These are phyloP conservation scores for Copsychus sechellarum DNA, from an alignment of 2,113 vertebrate genomes.

Conservation along the genomic window DNA sequence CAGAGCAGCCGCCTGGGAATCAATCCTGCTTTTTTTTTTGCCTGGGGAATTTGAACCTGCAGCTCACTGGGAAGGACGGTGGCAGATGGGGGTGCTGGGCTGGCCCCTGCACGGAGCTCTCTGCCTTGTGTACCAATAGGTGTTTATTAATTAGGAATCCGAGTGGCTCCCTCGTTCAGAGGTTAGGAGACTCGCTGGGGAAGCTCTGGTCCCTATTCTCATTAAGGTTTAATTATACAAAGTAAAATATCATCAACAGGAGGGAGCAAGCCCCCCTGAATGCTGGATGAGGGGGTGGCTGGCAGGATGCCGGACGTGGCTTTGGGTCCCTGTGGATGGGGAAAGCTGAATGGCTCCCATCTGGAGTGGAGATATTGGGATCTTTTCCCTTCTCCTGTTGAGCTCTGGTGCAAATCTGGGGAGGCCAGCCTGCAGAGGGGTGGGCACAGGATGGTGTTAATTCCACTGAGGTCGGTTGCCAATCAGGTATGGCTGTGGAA, in stretches of 20 bases:
- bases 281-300: background rate
- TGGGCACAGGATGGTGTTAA: rapidly evolving
- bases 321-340: background rate
- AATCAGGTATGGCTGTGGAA: background rate
- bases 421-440: background rate
- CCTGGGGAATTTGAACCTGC: background rate
- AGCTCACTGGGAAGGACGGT: rapidly evolving
- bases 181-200: slow-evolving; percentile 33
- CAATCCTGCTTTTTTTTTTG: background rate
- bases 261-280: background rate
- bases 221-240: slow-evolving; percentile 64
- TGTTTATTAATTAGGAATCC: slow-evolving; percentile 53
- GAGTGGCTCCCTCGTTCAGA: slow-evolving; percentile 24
- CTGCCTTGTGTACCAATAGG: slow-evolving; percentile 31
- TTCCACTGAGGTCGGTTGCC: rapidly evolving
- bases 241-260: slow-evolving; percentile 36
- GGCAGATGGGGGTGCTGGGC: background rate
- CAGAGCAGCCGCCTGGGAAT: background rate
- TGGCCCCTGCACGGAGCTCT: background rate
- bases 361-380: background rate
- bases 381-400: background rate
- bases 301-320: background rate
- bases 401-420: background rate
- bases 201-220: slow-evolving; percentile 44
- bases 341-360: background rate